Conservation (phyloP, 1,140 invertebrate species). For the Drosophila teissieri region DNA sequence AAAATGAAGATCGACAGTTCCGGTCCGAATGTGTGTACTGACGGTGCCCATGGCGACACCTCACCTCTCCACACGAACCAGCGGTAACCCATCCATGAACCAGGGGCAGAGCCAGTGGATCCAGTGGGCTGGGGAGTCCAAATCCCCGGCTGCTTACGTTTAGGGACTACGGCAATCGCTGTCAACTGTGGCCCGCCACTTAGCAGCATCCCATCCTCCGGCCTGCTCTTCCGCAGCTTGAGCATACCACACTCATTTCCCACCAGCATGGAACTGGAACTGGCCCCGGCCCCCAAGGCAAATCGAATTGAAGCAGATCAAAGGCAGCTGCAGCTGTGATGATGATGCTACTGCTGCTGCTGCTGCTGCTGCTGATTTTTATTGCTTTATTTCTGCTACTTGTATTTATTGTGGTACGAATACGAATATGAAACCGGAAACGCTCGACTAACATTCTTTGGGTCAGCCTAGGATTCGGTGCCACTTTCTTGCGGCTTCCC, state of each 20-base stretch:
- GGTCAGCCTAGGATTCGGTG: conserved; percentile 14
- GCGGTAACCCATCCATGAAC: conserved; percentile 8
- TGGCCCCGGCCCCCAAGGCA: conserved; percentile 75
- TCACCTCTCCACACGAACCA: conserved; percentile 37
- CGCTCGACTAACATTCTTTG: conserved; percentile 57
- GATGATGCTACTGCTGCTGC: conserved; percentile 53
- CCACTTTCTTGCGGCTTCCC: conserved; percentile 28
- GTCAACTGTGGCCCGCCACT: conserved; percentile 41
- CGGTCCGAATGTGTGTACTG: conserved; percentile 59
- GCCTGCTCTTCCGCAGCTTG: conserved; percentile 37
- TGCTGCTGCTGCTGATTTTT: conserved; percentile 67
- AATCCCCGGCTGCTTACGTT: conserved; percentile 2
- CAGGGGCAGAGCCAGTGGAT: background rate
- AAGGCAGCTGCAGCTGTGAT: conserved; percentile 64
- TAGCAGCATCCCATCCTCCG: conserved; percentile 48
- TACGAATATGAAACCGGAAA: conserved; percentile 73
- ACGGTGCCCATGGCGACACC: conserved; percentile 19
- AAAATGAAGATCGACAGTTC: conserved; percentile 83
- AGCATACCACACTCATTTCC: conserved; percentile 45
- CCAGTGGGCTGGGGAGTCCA: conserved; percentile 7
- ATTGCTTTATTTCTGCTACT: conserved; percentile 66
- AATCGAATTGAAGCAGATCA: conserved; percentile 78
- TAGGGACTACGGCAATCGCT: conserved; percentile 32
- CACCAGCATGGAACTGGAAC: conserved; percentile 71
- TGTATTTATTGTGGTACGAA: conserved; percentile 44